Conservation (phyloP, 2,797 vertebrate species). For the Emydoidea blandingii region DNA sequence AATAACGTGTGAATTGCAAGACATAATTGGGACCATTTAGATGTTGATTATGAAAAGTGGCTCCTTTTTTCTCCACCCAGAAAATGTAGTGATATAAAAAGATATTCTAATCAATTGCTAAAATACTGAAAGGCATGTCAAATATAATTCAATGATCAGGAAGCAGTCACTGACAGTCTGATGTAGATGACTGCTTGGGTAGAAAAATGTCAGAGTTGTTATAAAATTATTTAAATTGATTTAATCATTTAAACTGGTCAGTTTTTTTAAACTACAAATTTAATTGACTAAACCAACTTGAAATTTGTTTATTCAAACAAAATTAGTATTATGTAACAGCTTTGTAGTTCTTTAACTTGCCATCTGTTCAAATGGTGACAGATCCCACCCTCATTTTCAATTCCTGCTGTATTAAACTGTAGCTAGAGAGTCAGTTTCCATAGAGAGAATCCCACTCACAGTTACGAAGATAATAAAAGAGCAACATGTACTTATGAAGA, state of each 20-base stretch:
- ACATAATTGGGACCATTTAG: neutral
- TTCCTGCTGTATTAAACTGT: neutral
- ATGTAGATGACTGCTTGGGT: neutral
- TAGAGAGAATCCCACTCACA: neutral
- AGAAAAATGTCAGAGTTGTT: neutral
- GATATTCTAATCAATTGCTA: neutral
- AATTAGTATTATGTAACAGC: neutral
- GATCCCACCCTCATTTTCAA: neutral
- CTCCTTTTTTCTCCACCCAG: neutral
- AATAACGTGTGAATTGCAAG: fast-evolving
- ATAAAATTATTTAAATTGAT: fast-evolving
- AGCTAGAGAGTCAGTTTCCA: neutral
- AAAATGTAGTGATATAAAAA: neutral
- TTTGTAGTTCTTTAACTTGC: neutral
- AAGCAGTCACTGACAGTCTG: neutral
- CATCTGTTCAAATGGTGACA: neutral
- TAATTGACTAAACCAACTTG: neutral
- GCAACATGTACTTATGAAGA: neutral
- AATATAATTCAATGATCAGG: neutral
- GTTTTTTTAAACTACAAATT: neutral
- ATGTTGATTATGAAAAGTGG: neutral
- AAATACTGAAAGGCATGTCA: neutral
- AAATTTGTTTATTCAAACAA: neutral
- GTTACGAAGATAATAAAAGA: neutral
- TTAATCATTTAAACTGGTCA: fast-evolving